These are phyloP conservation scores for Leptinotarsa haldemani DNA, from an alignment of 2,888 invertebrate genomes.

Conservation along the genomic window DNA sequence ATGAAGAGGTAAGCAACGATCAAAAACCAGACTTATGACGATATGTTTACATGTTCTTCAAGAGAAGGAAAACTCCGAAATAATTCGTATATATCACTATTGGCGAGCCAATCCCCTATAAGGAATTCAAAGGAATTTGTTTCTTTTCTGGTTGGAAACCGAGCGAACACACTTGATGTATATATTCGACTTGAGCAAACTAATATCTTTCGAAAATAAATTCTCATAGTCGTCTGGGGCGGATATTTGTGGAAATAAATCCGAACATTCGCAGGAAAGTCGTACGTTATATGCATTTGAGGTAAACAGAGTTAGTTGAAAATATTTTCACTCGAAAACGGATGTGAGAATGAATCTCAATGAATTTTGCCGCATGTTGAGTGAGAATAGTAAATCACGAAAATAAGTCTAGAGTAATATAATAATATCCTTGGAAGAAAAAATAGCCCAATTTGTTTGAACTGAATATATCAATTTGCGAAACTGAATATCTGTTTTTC, in stretches of 20 bases:
- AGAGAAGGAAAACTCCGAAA: slow-evolving; percentile 46
- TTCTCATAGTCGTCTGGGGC: slow-evolving; percentile 28
- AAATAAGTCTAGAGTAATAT: background rate
- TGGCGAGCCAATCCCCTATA: slow-evolving; percentile 33
- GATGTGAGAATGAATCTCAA: background rate
- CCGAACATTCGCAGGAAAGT: background rate
- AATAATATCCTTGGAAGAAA: too few relatives aligned
- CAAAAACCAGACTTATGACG: slow-evolving; percentile 43
- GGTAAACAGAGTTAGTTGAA: slow-evolving; percentile 3
- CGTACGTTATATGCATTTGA: slow-evolving; percentile 6
- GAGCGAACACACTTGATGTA: slow-evolving; percentile 29
- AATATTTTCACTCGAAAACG: background rate
- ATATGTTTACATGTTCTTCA: slow-evolving; percentile 50
- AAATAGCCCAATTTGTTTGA: too few relatives aligned
- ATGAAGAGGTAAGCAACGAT: slow-evolving; percentile 49
- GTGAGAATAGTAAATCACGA: background rate
- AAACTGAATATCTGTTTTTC: too few relatives aligned
- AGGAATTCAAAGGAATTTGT: slow-evolving; percentile 36
- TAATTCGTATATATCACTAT: slow-evolving; percentile 51
- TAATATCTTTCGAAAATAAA: slow-evolving; percentile 34
- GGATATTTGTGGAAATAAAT: slow-evolving; percentile 32
- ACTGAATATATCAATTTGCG: too few relatives aligned
- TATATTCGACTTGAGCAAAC: slow-evolving; percentile 32
- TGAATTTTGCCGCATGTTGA: background rate
- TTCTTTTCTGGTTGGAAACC: slow-evolving; percentile 34